phyloP scores from a whole-genome alignment of 2,113 vertebrate genomes.

The Mormyrus iriodes region DNA sequence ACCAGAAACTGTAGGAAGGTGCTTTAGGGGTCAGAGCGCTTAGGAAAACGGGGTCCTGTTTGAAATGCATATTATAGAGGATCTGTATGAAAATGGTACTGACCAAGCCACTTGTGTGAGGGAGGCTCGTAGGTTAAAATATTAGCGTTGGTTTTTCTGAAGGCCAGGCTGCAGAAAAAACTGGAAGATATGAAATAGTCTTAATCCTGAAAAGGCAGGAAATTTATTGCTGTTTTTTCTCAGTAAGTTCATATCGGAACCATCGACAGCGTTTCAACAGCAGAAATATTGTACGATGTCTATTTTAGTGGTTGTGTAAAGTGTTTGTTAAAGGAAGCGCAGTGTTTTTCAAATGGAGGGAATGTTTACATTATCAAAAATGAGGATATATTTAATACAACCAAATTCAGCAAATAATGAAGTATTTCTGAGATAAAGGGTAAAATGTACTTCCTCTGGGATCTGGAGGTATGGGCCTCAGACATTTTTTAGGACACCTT shows the following conservation, averaged over 20 bases:
- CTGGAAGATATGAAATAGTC: constrained; percentile 2
- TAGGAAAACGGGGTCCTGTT: not conserved
- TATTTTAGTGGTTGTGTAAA: constrained; percentile 49
- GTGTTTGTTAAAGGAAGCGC: constrained; percentile 46
- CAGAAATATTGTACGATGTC: constrained; percentile 43
- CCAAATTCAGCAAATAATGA: not conserved
- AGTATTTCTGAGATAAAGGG: not conserved
- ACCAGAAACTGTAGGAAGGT: not conserved
- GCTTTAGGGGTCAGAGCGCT: not conserved
- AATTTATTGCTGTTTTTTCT: not conserved
- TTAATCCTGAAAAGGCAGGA: not conserved
- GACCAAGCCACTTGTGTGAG: not conserved
- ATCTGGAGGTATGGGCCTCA: not conserved
- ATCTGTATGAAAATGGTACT: not conserved
- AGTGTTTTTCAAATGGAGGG: constrained; percentile 56
- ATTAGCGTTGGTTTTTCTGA: not conserved
- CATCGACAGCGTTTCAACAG: constrained; percentile 29
- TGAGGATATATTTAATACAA: constrained; percentile 54
- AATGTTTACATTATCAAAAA: constrained; percentile 19
- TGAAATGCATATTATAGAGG: not conserved
- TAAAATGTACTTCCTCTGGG: not conserved
- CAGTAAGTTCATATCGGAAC: constrained; percentile 27
- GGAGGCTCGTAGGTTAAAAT: not conserved
- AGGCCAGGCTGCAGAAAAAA: not conserved
- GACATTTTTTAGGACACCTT: not conserved